Base-by-base conservation (phyloP, 37 sponge, comb jelly and placozoan species). In the Mnemiopsis leidyi region DNA sequence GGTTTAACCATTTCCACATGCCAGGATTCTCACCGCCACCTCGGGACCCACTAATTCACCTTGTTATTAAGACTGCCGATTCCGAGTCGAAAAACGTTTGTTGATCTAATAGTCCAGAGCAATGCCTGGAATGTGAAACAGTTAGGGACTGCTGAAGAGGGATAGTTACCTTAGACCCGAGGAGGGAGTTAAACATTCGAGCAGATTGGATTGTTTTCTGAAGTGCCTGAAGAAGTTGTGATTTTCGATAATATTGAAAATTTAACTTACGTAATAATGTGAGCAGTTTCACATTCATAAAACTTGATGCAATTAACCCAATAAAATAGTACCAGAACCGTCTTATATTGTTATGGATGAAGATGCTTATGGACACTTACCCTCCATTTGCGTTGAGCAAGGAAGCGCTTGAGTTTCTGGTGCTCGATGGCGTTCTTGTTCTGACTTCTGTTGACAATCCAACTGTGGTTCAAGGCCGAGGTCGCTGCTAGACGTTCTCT, bases 381-480 rank as follows among this genome's bases (percentile, higher is more conserved):
- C 90, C 90, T 38, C 90, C 90, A 85, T 85, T 85, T 85, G 1
- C 90, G 32, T 33, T 85, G 90, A 23, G 90, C 90, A 13, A 85
- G 90, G 90, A 85, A 85, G 20, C 90, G 33, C 48, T 85, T 85
- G 24, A 85, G 61, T 39, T 40, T 85, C 90, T 85, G 90, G 48
- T 85, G 90, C 90, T 85, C 90, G 24, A 85, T 85, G 21, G 90
- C 48, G 90, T 85, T 85, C 61, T 85, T 21, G 61, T 85, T 85
- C 28, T 85, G 21, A 18, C 61, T 40, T 33, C 90, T 38, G 48
- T 85, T 85, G 3, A 85, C 26, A 85, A 85, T 85, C 90, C 90
- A 85, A 33, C 39, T 85, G 90, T 85, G 90, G 48, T 38, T 40
- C 29, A 85, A 61, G 9, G 36, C 32, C 24, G 61, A 23, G 33